These are phyloP conservation scores for Phenganax subtilis DNA, from an alignment of 92 coral and sea anemone species.

Conservation along the genomic window DNA sequence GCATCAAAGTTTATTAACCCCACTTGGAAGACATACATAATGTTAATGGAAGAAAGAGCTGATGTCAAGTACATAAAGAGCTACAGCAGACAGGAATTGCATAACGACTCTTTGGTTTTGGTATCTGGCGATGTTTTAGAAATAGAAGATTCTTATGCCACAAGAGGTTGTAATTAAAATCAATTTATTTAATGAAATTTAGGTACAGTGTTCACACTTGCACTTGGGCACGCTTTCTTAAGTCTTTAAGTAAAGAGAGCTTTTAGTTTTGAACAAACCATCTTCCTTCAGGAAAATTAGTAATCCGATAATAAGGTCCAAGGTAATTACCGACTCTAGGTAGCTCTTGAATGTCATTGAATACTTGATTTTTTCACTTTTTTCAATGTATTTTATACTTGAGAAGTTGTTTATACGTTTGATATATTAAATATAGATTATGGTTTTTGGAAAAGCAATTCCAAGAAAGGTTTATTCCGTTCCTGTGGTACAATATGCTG, in stretches of 20 bases:
- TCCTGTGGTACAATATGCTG: background rate
- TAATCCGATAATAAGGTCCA: too few relatives aligned
- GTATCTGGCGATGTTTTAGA: slow-evolving; percentile 40
- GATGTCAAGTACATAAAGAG: slow-evolving; percentile 30
- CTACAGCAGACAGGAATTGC: slow-evolving; percentile 38
- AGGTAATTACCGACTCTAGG: too few relatives aligned
- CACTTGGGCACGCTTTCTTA: background rate
- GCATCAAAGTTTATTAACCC: background rate
- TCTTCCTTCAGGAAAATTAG: too few relatives aligned
- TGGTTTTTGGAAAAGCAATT: slow-evolving; percentile 38
- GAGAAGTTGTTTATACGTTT: background rate
- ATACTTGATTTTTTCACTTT: too few relatives aligned
- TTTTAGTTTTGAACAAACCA: too few relatives aligned
- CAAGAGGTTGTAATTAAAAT: slow-evolving; percentile 40
- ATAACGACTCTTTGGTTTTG: slow-evolving; percentile 25
- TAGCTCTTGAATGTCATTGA: too few relatives aligned
- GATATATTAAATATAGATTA: slow-evolving; percentile 4
- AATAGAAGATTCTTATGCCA: slow-evolving; percentile 45
- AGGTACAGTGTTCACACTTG: background rate
- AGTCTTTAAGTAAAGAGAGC: background rate
- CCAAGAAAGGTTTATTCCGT: slow-evolving; percentile 43
- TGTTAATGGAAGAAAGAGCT: slow-evolving; percentile 26
- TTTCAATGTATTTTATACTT: background rate
- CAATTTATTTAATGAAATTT: slow-evolving; percentile 7
- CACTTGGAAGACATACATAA: background rate